Percentiles rank a stretch among this genome's conserved stretches.
phyloP scores from a whole-genome alignment of 2,113 vertebrate species.

The Sminthopsis crassicaudata region DNA sequence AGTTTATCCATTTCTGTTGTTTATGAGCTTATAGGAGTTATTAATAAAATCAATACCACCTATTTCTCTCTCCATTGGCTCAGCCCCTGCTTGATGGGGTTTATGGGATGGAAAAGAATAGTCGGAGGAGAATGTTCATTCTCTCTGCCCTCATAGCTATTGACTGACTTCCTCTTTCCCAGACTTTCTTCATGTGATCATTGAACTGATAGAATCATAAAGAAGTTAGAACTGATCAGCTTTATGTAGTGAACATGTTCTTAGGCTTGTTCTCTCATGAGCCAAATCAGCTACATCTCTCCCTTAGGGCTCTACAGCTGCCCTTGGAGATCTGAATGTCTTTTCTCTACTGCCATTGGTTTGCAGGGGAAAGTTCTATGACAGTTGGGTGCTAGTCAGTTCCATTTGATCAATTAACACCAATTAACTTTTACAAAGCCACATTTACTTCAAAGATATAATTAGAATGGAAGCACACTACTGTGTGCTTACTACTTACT shows the following conservation, averaged over 20 bases:
- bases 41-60: not conserved
- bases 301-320: not conserved
- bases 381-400: not conserved
- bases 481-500: no score
- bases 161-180: not conserved
- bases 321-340: not conserved
- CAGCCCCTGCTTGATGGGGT: not conserved
- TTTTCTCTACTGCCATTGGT: not conserved
- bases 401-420: not conserved
- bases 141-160: not conserved
- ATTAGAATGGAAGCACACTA: not conserved
- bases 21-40: not conserved
- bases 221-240: not conserved
- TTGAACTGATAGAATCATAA: not conserved
- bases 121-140: not conserved
- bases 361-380: no score
- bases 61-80: not conserved
- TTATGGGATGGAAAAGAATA: not conserved
- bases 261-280: not conserved
- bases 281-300: not conserved
- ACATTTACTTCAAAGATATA: not conserved
- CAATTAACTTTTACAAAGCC: not conserved
- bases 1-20: not conserved
- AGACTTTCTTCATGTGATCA: not conserved
- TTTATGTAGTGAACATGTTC: not conserved